Conservation (phyloP, 2,888 invertebrate genomes). For the Cactoblastis cactorum region DNA sequence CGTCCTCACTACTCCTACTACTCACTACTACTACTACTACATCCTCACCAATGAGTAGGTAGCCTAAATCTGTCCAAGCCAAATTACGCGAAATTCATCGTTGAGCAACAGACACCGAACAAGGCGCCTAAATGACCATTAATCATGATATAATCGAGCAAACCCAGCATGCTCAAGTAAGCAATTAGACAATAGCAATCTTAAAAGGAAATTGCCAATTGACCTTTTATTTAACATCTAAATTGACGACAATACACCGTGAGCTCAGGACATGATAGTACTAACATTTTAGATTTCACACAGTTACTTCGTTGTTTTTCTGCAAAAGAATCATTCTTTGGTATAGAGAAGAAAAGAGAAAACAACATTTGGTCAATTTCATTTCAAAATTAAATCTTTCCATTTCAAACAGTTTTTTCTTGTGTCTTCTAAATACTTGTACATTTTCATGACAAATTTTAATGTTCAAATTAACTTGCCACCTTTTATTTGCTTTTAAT, state of each 20-base stretch:
- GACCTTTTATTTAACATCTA: slow-evolving; percentile 67
- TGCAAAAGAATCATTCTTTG: too few species aligned
- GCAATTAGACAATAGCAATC: slow-evolving; percentile 69
- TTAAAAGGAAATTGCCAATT: slow-evolving; percentile 73
- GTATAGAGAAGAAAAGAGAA: too few species aligned
- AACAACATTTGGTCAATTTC: too few species aligned
- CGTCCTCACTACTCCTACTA: too few species aligned
- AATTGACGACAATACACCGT: slow-evolving; percentile 40
- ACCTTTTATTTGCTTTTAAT: background rate
- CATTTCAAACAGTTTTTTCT: too few species aligned
- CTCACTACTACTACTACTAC: too few species aligned
- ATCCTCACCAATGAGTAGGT: too few species aligned
- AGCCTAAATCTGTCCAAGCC: too few species aligned
- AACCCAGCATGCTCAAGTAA: slow-evolving; percentile 42
- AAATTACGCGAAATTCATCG: background rate
- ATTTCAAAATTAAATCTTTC: too few species aligned
- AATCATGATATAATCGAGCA: slow-evolving; percentile 34
- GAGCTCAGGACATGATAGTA: background rate
- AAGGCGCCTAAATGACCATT: slow-evolving; percentile 25
- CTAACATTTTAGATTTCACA: background rate
- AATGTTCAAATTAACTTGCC: background rate
- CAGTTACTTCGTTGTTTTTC: too few species aligned
- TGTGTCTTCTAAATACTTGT: background rate
- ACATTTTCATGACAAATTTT: background rate
- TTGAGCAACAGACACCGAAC: slow-evolving; percentile 10